A percentile compares a stretch with the other conserved stretches of the same genome.
Evolutionary conservation across 2,888 invertebrate genomes (phyloP).

Genomic region (Xylocampa areola): DNA sequence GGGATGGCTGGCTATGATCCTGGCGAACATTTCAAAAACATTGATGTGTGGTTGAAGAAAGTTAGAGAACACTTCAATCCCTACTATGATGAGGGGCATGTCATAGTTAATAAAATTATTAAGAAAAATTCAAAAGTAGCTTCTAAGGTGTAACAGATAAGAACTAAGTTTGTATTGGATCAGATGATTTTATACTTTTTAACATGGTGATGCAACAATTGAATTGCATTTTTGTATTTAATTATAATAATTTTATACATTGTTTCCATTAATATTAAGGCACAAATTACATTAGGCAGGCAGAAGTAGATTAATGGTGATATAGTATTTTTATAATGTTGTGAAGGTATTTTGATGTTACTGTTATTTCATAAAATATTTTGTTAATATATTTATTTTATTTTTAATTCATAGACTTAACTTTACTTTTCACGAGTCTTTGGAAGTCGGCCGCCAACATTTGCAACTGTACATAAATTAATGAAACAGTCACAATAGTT

Average conservation of each 20-base stretch:
- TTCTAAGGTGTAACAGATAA: constrained; percentile 67
- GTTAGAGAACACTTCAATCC: constrained; percentile 91
- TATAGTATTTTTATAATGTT: constrained; percentile 1
- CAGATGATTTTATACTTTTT: background rate
- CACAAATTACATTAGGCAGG: background rate
- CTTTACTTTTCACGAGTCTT: background rate
- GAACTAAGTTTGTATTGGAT: background rate
- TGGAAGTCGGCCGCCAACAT: too few species aligned
- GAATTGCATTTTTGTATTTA: background rate
- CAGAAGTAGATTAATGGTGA: background rate
- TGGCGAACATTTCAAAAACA: constrained; percentile 88
- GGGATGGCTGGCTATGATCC: constrained; percentile 93
- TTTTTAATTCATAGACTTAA: too few species aligned
- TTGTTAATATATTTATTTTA: too few species aligned
- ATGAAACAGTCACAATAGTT: too few species aligned
- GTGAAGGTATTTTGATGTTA: background rate
- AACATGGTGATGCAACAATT: too few species aligned
- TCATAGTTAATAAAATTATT: constrained; percentile 87
- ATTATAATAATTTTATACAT: too few species aligned
- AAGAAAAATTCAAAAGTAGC: constrained; percentile 66
- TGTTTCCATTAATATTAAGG: too few species aligned
- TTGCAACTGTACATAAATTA: too few species aligned
- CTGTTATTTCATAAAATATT: background rate
- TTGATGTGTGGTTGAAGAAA: constrained; percentile 91
- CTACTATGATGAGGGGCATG: constrained; percentile 91